Evolutionary conservation across 2,797 vertebrate genomes (phyloP), one percentile per base, ranked within the genome.

Genomic region (Rhinichthys osculus): DNA sequence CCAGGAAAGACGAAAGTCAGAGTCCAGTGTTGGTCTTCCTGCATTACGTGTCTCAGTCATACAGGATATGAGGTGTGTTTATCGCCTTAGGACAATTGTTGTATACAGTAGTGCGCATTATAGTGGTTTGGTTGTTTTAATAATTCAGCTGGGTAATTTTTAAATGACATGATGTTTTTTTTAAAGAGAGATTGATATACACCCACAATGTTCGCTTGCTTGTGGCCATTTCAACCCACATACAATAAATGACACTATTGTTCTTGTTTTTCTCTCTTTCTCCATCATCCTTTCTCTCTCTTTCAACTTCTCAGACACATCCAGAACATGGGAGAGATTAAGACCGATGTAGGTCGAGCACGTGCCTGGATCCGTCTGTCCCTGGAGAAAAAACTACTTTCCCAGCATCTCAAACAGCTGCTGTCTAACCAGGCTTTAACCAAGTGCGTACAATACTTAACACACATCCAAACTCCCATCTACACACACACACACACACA

Each of bases 321-420:
- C 92, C 98, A 99, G 91, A 97, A 95, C 87, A 97, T 99, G 97
- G 96, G 96, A 66, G 97, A 98, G 91, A 97, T 98, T 92, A 97
- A 97, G 91, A 98, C 98, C 0, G 98, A 99, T 8, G 97, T 99
- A 35, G 97, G 97, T 23, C 95, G 97, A 88, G 97, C 98, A 50
- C 95, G 97, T 78, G 97, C 97, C 6, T 99, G 98, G 98, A 98
- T 99, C 88, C 95, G 98, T 42, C 91, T 99, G 89, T 98, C 97
- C 73, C 94, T 99, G 88, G 98, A 99, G 93, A 99, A 99, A 93
- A 99, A 99, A 90, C 95, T 98, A 85, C 92, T 99, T 23, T 99
- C 98, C 19, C 98, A 98, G 82, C 97, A 99, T 86, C 96, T 99
- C 54, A 99, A 98, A 93, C 97, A 98, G 91, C 93, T 99, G 87